phyloP scores from a whole-genome alignment of 2,888 invertebrate species.

The Phyto melanocephala region DNA sequence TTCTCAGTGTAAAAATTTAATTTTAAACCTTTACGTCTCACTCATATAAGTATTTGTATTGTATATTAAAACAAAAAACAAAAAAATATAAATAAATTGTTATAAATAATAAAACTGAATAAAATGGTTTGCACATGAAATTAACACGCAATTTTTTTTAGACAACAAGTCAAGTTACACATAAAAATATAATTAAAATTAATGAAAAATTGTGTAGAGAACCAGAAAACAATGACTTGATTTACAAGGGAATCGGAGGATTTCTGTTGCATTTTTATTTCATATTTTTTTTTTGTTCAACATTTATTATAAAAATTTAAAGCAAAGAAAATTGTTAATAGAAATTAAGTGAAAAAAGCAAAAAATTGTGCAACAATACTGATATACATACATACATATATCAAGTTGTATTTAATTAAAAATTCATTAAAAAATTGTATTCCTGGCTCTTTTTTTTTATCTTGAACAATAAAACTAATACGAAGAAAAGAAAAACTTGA shows the following conservation, averaged over 20 bases:
- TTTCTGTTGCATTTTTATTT: conserved; percentile 16
- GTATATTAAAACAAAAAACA: too few species aligned
- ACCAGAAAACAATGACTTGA: conserved; percentile 56
- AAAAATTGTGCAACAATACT: neutral
- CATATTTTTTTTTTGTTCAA: conserved; percentile 2
- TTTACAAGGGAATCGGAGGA: conserved; percentile 44
- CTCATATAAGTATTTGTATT: neutral
- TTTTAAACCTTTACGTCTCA: neutral
- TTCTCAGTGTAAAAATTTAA: neutral
- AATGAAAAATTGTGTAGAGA: conserved; percentile 48
- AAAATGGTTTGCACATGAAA: conserved; percentile 41
- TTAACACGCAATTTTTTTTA: conserved; percentile 57
- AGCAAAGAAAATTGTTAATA: conserved; percentile 4
- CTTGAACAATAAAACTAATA: neutral
- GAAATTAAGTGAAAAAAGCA: neutral
- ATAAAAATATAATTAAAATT: conserved; percentile 48
- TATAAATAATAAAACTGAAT: conserved; percentile 27
- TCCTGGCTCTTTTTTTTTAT: neutral
- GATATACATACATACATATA: neutral
- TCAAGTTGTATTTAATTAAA: conserved; percentile 27
- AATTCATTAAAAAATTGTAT: conserved; percentile 4
- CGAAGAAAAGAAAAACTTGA: neutral
- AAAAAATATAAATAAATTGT: conserved; percentile 36
- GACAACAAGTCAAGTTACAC: conserved; percentile 45
- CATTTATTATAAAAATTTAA: conserved; percentile 31